A percentile compares a stretch with the other conserved stretches of the same genome.
Evolutionary conservation across 1,140 invertebrate species (phyloP).

Genomic region (Hypothenemus hampei): DNA sequence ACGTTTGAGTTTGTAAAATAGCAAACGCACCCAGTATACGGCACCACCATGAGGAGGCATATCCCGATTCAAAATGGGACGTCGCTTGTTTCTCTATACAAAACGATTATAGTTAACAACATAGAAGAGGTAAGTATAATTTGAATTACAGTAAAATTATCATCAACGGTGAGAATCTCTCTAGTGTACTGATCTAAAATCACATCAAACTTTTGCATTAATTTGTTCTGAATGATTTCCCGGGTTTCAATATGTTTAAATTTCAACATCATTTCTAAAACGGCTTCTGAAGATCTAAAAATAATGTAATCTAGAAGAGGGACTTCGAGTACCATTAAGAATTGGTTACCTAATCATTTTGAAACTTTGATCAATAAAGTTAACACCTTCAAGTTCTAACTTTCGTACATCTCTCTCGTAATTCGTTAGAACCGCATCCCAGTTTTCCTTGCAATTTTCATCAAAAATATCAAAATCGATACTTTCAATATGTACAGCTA

Average conservation of each 20-base stretch:
- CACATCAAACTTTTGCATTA: slow-evolving; percentile 77
- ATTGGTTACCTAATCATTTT: slow-evolving; percentile 56
- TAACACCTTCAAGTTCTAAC: slow-evolving; percentile 76
- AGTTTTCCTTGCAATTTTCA: slow-evolving; percentile 70
- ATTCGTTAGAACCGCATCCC: slow-evolving; percentile 71
- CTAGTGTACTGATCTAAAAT: slow-evolving; percentile 79
- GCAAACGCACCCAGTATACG: slow-evolving; percentile 74
- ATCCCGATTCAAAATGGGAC: slow-evolving; percentile 69
- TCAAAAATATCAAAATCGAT: slow-evolving; percentile 79
- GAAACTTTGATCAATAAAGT: slow-evolving; percentile 83
- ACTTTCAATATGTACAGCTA: slow-evolving; percentile 67
- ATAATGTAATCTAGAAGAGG: not conserved
- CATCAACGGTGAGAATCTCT: slow-evolving; percentile 67
- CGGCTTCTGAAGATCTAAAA: slow-evolving; percentile 68
- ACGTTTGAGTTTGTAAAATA: slow-evolving; percentile 72
- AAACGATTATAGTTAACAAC: not conserved
- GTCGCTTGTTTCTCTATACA: slow-evolving; percentile 58
- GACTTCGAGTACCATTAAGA: slow-evolving; percentile 1
- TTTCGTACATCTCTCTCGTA: slow-evolving; percentile 68
- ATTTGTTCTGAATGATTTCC: slow-evolving; percentile 61
- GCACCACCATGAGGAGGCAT: slow-evolving; percentile 73
- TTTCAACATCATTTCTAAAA: slow-evolving; percentile 72
- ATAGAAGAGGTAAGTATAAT: not conserved
- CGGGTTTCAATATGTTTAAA: slow-evolving; percentile 75
- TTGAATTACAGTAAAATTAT: slow-evolving; percentile 57